Conservation (phyloP, 2,113 vertebrate species). For the Natator depressus region DNA sequence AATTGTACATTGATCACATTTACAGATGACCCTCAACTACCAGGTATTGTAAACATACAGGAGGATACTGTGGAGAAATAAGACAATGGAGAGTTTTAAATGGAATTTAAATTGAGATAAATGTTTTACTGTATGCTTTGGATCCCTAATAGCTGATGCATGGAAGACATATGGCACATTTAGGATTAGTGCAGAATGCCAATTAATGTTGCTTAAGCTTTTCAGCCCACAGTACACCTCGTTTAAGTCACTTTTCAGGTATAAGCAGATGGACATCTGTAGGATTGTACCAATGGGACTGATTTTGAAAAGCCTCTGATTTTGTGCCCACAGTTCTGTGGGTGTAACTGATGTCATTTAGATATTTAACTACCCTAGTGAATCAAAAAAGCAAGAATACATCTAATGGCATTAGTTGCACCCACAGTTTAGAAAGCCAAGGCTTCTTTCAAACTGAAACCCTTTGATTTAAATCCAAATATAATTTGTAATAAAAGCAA, state of each 20-base stretch:
- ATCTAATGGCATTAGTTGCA: background rate
- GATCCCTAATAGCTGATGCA: background rate
- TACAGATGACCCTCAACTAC: background rate
- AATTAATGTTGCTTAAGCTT: constrained; percentile 28
- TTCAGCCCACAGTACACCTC: background rate
- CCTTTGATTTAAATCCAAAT: background rate
- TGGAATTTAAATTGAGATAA: constrained; percentile 45
- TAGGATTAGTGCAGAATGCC: background rate
- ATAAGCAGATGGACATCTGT: background rate
- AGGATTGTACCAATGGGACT: background rate
- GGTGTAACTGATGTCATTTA: background rate
- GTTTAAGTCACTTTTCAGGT: background rate
- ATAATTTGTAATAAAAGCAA: background rate
- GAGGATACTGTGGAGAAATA: constrained; percentile 26
- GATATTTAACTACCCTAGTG: background rate
- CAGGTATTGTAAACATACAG: background rate
- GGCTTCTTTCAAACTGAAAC: background rate
- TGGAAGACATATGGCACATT: background rate
- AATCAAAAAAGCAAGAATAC: background rate
- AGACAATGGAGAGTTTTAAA: constrained; percentile 34
- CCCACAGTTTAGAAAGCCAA: background rate
- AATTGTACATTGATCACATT: constrained; percentile 1
- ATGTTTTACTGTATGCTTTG: background rate
- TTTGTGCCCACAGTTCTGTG: background rate
- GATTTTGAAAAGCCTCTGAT: background rate